phyloP scores from a whole-genome alignment of 2,888 invertebrate species.

The Laothoe populi region DNA sequence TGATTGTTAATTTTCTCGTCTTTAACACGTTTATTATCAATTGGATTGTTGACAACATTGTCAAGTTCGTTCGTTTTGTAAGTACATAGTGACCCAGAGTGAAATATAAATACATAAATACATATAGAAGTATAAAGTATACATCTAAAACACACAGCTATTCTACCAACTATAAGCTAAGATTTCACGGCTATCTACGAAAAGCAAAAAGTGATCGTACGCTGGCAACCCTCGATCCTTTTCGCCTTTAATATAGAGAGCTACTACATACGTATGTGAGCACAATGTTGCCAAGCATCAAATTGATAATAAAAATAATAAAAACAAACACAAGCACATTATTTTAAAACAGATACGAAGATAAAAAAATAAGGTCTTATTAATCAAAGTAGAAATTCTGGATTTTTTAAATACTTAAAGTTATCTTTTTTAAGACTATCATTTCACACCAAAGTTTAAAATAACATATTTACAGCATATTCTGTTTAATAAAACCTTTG shows the following conservation, averaged over 20 bases:
- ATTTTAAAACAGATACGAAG: slow-evolving; percentile 55
- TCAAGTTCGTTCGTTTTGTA: slow-evolving; percentile 53
- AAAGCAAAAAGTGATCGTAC: slow-evolving; percentile 70
- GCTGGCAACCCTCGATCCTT: slow-evolving; percentile 56
- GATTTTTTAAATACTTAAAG: too few species aligned
- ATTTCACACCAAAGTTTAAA: neutral
- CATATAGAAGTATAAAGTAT: slow-evolving; percentile 52
- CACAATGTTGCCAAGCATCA: slow-evolving; percentile 85
- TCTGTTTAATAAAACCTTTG: slow-evolving; percentile 26
- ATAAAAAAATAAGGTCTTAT: slow-evolving; percentile 22
- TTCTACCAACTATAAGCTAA: slow-evolving; percentile 74
- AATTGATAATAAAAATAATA: slow-evolving; percentile 80
- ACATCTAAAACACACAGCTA: slow-evolving; percentile 69
- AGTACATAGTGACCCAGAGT: slow-evolving; percentile 43
- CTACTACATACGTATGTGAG: slow-evolving; percentile 71
- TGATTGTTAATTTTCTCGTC: slow-evolving; percentile 53
- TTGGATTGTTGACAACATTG: slow-evolving; percentile 82
- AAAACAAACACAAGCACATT: slow-evolving; percentile 81
- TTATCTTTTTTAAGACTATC: too few species aligned
- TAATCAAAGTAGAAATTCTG: slow-evolving; percentile 30
- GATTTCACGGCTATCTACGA: slow-evolving; percentile 69
- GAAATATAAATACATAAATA: slow-evolving; percentile 56
- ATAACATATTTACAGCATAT: neutral
- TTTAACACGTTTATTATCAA: slow-evolving; percentile 75
- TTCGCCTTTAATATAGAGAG: slow-evolving; percentile 64